Percentiles rank a stretch among this genome's conserved stretches.
These are phyloP conservation scores for Bubalus kerabau DNA, from an alignment of 2,113 vertebrate species.

Conservation along the genomic window DNA sequence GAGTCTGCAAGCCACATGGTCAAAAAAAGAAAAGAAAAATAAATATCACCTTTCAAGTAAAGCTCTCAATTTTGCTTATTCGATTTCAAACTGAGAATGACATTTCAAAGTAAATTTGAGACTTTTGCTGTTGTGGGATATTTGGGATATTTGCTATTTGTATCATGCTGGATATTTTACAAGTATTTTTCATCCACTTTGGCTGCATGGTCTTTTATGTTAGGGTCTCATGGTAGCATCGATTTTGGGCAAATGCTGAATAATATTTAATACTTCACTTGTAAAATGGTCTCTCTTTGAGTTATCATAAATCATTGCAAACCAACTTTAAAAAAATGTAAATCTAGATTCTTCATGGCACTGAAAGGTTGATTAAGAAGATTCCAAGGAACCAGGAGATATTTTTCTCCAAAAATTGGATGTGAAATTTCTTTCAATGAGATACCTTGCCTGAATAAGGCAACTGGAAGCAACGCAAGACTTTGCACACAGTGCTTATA, in stretches of 20 bases:
- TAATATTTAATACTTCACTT: background rate
- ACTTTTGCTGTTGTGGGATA: background rate
- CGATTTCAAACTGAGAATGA: background rate
- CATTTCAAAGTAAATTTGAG: background rate
- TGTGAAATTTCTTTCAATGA: background rate
- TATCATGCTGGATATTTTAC: background rate
- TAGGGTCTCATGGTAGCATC: background rate
- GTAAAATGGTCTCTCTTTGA: background rate
- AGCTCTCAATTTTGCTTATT: background rate
- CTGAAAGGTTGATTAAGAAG: background rate
- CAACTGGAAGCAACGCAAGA: rapidly evolving
- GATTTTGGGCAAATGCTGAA: background rate
- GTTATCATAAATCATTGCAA: background rate
- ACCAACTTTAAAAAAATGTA: background rate
- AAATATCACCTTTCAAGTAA: background rate
- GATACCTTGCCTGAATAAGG: background rate
- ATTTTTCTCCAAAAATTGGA: background rate
- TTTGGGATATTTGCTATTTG: background rate
- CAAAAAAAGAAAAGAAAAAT: background rate
- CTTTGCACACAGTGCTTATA: background rate
- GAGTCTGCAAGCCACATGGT: background rate
- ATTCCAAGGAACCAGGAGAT: background rate
- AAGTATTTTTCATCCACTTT: background rate
- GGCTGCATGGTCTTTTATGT: background rate
- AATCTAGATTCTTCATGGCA: background rate